A percentile compares a stretch with the other conserved stretches of the same genome.
Evolutionary conservation across 2,113 vertebrate genomes (phyloP).

Genomic region (Mungos mungo): DNA sequence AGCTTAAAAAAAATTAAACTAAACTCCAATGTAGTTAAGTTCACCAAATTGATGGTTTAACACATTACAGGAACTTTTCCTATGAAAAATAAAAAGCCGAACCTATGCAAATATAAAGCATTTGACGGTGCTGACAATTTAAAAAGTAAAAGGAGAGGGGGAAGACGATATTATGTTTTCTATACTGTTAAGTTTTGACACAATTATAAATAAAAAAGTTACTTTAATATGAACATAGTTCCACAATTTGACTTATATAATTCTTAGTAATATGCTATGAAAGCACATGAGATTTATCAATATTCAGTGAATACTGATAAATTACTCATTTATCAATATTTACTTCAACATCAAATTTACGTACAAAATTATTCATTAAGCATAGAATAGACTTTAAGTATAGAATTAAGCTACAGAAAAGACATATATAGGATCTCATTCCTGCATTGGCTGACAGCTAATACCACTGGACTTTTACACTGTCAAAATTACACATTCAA

Average conservation of each 20-base stretch:
- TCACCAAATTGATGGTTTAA: neutral
- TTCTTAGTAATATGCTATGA: neutral
- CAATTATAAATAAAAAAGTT: constrained; percentile 45
- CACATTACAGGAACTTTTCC: neutral
- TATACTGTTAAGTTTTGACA: neutral
- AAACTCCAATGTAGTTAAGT: neutral
- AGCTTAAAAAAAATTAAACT: neutral
- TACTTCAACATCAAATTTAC: constrained; percentile 43
- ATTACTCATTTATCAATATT: neutral
- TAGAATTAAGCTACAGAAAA: constrained; percentile 14
- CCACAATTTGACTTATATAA: neutral
- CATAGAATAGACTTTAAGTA: constrained; percentile 29
- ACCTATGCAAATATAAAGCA: neutral
- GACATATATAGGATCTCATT: neutral
- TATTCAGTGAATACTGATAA: neutral
- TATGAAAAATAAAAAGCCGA: constrained; percentile 34
- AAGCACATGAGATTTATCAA: neutral
- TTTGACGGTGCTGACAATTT: neutral
- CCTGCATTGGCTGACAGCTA: neutral
- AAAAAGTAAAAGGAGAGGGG: neutral
- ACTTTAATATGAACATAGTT: constrained; percentile 14
- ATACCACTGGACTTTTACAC: neutral
- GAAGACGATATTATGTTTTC: neutral
- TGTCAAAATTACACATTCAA: constrained; percentile 26
- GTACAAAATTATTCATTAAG: constrained; percentile 20